Evolutionary conservation across 2,797 vertebrate genomes (phyloP), one percentile per base, ranked within the genome.

Genomic region (Discoglossus pictus): DNA sequence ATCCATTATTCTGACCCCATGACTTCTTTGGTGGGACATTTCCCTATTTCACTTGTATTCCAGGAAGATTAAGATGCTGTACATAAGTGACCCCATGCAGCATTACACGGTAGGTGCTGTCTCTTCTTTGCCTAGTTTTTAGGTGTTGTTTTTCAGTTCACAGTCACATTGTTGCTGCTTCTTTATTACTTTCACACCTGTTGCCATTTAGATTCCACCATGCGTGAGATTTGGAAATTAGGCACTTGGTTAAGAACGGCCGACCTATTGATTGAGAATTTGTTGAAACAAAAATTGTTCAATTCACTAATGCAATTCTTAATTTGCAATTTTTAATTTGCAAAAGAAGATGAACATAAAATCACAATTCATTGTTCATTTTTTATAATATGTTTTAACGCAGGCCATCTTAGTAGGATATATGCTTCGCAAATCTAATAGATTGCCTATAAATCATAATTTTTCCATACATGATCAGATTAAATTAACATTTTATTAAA

Each of bases 91-190:
- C 85, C 86, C 84, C 54, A 78, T 81, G 81, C 88, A 87, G 84
- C 87, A 81, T 74, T 91, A 90, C 62, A 88, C 90, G 93, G 96
- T 98, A 93, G 90, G 96, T 92, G 77, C 71, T 58, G 11, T 59
- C 59, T 31, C 48, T 46, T 16, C 0, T 2, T 36, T 11, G 0
- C 4, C 0, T 31, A 63, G 15, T 0, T 11, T 64, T 39, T 1
- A n/a, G 7, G 8, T 0, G 6, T 39, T 42, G n/a, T 23, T 25
- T 21, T 55, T 25, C 24, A 12, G 11, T 4, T 62, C 20, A n/a
- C 12, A 24, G 11, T 20, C 27, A 27, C 46, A 17, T 38, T 56
- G 17, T 35, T 2, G 21, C 50, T 61, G 23, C 69, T 20, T 18
- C 17, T 6, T 52, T 43, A 1, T 38, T 58, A 16, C 15, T 20